Evolutionary conservation across 37 sponge, comb jelly and placozoan species (phyloP), one percentile per base, ranked within the genome.

Genomic region (Agelas oroides): DNA sequence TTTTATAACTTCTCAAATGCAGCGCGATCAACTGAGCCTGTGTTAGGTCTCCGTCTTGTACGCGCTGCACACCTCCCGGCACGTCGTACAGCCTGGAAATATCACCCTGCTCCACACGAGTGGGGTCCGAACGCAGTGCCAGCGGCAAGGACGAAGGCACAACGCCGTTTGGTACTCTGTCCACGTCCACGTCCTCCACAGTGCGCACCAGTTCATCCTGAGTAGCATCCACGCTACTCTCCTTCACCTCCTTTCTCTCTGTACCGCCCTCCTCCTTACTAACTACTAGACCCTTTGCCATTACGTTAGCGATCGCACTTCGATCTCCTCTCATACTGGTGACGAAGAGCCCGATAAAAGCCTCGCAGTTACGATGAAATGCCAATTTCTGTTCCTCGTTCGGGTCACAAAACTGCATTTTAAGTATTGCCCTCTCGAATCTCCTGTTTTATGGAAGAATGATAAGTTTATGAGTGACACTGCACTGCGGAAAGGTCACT

Each of bases 1-100:
- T 88, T 6, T 39, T 0, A 62, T 52, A 88, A 37, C 82, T 80
- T 21, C 81, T n/a, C 53, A 80, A 24, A 68, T 88, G 53, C 31
- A 88, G 18, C 20, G 46, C 16, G 1, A 76, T 57, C 30, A 81
- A 21, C 53, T 88, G 59, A 1, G 57, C 33, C 15, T 24, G 66
- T 6, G 81, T 53, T 34, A 79, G 38, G 23, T 30, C 32, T 19
- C 67, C 67, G 13, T 35, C 32, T 52, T 52, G 27, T 5, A 87
- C 75, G 20, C 53, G 0, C 23, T 1, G 13, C 13, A 68, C 65
- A 19, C 59, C 34, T 27, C 28, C 53, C 13, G 74, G 56, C 5
- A 79, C 31, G 32, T 78, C 20, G 68, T 74, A 81, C 37, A 75
- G 5, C 39, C 53, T 57, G 0, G 34, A 28, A 28, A 80, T 37